phyloP scores from a whole-genome alignment of 2,888 invertebrate genomes.

The Notodonta dromedarius region DNA sequence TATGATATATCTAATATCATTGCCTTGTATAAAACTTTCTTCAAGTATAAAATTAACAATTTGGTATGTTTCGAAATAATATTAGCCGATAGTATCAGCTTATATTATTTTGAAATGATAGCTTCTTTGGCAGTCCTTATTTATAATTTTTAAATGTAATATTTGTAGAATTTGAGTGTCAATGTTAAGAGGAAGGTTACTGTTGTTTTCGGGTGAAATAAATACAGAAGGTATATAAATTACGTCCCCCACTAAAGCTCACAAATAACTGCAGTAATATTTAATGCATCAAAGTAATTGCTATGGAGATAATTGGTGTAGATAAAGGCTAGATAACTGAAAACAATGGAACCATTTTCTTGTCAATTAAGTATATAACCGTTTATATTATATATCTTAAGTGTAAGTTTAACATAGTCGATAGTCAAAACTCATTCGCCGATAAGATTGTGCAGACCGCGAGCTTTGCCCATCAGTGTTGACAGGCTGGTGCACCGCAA shows the following conservation, averaged over 20 bases:
- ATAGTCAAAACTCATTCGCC: slow-evolving; percentile 40
- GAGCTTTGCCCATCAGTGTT: slow-evolving; percentile 26
- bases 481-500: slow-evolving; percentile 29
- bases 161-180: slow-evolving; percentile 28
- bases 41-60: no score
- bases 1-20: background rate
- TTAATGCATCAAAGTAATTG: no score
- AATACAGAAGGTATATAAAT: no score
- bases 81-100: no score
- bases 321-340: background rate
- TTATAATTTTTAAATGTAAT: no score
- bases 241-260: no score
- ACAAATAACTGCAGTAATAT: no score
- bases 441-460: slow-evolving; percentile 38
- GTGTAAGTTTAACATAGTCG: slow-evolving; percentile 20
- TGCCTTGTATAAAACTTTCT: background rate
- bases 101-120: no score
- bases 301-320: no score
- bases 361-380: background rate
- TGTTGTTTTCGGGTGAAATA: slow-evolving; percentile 13
- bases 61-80: no score
- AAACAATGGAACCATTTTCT: slow-evolving; percentile 4
- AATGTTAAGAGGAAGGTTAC: slow-evolving; percentile 25
- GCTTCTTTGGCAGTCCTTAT: no score
- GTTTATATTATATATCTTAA: background rate